Evolutionary conservation across 2,797 vertebrate genomes (phyloP).

Genomic region (Craterocephalus amniculus): DNA sequence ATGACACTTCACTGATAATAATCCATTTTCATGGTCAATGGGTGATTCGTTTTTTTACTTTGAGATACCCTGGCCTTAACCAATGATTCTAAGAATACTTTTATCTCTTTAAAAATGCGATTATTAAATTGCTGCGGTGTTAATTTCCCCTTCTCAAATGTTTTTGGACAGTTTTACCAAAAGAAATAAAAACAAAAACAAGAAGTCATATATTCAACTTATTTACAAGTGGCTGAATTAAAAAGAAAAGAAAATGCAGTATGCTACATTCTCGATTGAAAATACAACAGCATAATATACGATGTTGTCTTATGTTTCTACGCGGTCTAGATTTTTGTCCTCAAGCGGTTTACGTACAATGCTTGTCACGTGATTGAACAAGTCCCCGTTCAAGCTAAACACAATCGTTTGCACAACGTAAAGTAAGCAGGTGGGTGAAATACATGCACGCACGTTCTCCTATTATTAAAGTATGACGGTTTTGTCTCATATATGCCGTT

Average conservation of each 20-base stretch:
- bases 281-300: too few relatives aligned
- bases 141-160: too few relatives aligned
- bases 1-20: background rate
- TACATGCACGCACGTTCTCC: background rate
- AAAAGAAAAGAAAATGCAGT: background rate
- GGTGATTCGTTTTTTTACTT: too few relatives aligned
- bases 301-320: too few relatives aligned
- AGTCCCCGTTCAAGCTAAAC: background rate
- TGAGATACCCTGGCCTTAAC: background rate
- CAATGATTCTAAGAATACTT: background rate
- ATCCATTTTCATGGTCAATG: background rate
- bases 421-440: conserved; percentile 48
- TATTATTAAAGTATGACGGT: background rate
- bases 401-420: conserved; percentile 42
- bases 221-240: too few relatives aligned
- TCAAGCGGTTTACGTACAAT: conserved; percentile 43
- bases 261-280: background rate
- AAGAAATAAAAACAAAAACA: too few relatives aligned
- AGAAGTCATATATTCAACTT: too few relatives aligned
- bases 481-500: fast-evolving
- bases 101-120: background rate
- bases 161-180: too few relatives aligned
- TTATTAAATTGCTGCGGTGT: background rate
- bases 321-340: background rate
- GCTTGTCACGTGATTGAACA: conserved; percentile 62